phyloP scores from a whole-genome alignment of 2,888 invertebrate genomes.

The Lysandra coridon region DNA sequence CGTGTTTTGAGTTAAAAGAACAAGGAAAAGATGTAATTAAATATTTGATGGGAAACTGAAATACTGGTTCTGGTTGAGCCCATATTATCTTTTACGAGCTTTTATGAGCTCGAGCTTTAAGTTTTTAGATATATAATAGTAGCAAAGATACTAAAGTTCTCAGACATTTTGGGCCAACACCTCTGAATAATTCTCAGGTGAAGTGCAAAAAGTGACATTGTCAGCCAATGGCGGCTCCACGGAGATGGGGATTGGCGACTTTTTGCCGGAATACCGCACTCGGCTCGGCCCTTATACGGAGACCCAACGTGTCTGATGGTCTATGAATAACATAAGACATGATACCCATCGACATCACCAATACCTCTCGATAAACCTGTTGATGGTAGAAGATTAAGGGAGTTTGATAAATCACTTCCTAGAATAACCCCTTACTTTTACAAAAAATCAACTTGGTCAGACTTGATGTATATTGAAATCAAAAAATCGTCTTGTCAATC shows the following conservation, averaged over 20 bases:
- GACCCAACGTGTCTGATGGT: conserved; percentile 6
- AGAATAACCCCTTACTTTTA: too few relatives aligned
- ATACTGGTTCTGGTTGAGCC: background rate
- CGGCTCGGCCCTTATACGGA: conserved; percentile 1
- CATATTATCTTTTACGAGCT: background rate
- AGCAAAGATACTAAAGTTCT: background rate
- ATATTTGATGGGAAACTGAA: background rate
- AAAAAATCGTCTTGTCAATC: too few relatives aligned
- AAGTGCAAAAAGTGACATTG: conserved; percentile 24
- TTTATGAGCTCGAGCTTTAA: background rate
- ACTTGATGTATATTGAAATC: too few relatives aligned
- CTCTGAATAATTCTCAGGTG: conserved; percentile 5
- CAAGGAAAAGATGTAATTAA: background rate
- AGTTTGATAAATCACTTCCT: too few relatives aligned
- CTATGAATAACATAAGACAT: conserved; percentile 20
- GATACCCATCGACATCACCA: background rate
- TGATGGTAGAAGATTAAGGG: background rate
- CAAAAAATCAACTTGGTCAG: too few relatives aligned
- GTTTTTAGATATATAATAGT: background rate
- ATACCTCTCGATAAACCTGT: background rate
- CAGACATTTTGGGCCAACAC: background rate
- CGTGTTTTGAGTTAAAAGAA: too few relatives aligned
- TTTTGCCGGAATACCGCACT: conserved; percentile 14
- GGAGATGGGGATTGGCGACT: background rate
- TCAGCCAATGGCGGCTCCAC: conserved; percentile 6